Percentiles rank a stretch among this genome's conserved stretches.
Evolutionary conservation across 2,113 vertebrate species (phyloP).

Genomic region (Cygnus atratus): DNA sequence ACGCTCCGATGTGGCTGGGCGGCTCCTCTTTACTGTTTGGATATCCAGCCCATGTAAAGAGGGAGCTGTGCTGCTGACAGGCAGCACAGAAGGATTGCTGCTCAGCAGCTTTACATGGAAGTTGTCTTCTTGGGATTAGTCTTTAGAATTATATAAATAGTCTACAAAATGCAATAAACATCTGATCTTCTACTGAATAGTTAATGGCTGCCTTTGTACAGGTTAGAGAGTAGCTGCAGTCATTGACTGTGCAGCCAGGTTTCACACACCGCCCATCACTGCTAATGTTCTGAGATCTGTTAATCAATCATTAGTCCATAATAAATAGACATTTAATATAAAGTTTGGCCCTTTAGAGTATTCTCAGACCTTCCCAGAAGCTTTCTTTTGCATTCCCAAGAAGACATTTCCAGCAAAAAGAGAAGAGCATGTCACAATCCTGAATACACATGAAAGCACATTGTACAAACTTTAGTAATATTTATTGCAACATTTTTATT

Average conservation of each 20-base stretch:
- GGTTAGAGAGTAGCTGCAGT: neutral
- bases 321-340: neutral
- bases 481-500: neutral
- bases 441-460: neutral
- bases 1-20: neutral
- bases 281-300: neutral
- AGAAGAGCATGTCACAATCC: neutral
- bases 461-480: neutral
- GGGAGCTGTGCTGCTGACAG: neutral
- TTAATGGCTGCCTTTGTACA: neutral
- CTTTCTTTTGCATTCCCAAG: neutral
- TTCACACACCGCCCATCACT: neutral
- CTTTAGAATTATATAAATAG: neutral
- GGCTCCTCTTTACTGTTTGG: neutral
- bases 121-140: neutral
- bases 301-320: neutral
- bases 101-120: neutral
- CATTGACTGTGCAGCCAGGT: neutral
- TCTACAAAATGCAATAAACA: neutral
- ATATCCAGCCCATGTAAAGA: neutral
- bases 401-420: neutral
- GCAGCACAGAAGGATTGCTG: neutral
- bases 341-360: neutral
- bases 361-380: neutral
- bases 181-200: neutral